Base-by-base conservation (phyloP, 2,113 vertebrate genomes). In the Panurus biarmicus region DNA sequence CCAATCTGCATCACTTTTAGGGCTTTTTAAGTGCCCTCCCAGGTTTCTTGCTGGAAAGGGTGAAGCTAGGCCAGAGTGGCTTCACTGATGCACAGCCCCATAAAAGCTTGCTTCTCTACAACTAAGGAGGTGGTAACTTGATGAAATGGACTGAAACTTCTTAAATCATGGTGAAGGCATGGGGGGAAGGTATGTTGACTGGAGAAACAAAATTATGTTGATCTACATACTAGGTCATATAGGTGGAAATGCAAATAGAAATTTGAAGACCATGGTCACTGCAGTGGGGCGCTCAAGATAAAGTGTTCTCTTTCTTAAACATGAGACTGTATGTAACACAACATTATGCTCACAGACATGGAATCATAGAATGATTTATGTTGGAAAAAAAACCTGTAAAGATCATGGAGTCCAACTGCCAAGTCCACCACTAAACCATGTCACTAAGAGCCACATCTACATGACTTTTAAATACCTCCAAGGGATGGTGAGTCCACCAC, bases 131-230 rank as follows among this genome's bases (percentile, higher is more conserved):
- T 21, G 5, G 45, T 44, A 56, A 57, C 66, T 48, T 40, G 65
- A 13, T 56, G 51, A 89, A 89, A 50, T 54, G 36, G 60, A 26
- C 21, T 87, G 73, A 51, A 89, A 60, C 26, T 33, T 74, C 44
- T 71, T 56, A 23, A 56, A 24, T 35, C 2, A 0, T 19, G 6
- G 0, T 33, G 17, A 36, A 33, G 36, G 21, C 1, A 0, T 7
- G 4, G 3, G 28, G 22, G 24, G 23, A 51, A 35, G 31, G 3
- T 45, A 10, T 53, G 19, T 61, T 58, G 42, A 20, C 35, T 58
- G 48, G 36, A 78, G 53, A 44, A 75, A n/a, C 22, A 53, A 19
- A 62, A 47, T 50, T 51, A 12, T 79, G 15, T 50, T 89, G 42
- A 28, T 12, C 54, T 44, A 28, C n/a, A 7, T 38, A 8, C 10